Percentiles rank a stretch among this genome's conserved stretches.
These are phyloP conservation scores for Myiagra hebetior DNA, from an alignment of 2,113 vertebrate genomes.

Conservation along the genomic window DNA sequence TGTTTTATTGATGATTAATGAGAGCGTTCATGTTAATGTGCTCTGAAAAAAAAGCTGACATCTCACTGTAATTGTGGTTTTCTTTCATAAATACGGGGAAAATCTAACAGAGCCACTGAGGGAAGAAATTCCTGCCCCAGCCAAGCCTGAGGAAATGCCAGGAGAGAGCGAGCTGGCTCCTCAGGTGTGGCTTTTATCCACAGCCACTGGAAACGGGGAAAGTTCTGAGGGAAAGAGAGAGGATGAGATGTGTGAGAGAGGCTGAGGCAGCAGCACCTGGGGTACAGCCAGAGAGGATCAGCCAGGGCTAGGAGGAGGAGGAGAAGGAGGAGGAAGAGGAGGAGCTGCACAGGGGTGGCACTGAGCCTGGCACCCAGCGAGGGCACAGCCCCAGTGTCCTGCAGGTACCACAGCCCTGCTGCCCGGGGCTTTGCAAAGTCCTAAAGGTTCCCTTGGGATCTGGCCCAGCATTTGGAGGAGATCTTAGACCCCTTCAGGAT, in stretches of 20 bases:
- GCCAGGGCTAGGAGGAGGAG: not conserved
- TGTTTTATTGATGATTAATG: slow-evolving; percentile 69
- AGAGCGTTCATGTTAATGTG: slow-evolving; percentile 29
- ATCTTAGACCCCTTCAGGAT: not conserved
- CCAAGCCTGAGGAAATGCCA: not conserved
- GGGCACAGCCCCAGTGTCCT: not conserved
- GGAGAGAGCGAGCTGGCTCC: not conserved
- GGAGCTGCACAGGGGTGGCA: not conserved
- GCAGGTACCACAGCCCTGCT: not conserved
- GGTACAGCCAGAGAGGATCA: not conserved
- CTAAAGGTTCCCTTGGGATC: not conserved
- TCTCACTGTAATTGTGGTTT: slow-evolving; percentile 32
- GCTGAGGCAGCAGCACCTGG: not conserved
- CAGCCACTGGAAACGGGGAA: not conserved
- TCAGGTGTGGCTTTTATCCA: not conserved
- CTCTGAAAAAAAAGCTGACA: not conserved
- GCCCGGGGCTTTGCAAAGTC: not conserved
- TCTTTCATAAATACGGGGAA: slow-evolving; percentile 29
- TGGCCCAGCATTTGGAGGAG: not conserved
- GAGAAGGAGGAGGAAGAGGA: not conserved
- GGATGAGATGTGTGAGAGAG: not conserved
- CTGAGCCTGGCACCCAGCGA: not conserved
- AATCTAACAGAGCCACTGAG: not conserved
- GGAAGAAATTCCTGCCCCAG: not conserved
- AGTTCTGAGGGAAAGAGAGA: not conserved